These are phyloP conservation scores for Actinostola sp. DNA, from an alignment of 92 coral and sea anemone genomes.

Conservation along the genomic window DNA sequence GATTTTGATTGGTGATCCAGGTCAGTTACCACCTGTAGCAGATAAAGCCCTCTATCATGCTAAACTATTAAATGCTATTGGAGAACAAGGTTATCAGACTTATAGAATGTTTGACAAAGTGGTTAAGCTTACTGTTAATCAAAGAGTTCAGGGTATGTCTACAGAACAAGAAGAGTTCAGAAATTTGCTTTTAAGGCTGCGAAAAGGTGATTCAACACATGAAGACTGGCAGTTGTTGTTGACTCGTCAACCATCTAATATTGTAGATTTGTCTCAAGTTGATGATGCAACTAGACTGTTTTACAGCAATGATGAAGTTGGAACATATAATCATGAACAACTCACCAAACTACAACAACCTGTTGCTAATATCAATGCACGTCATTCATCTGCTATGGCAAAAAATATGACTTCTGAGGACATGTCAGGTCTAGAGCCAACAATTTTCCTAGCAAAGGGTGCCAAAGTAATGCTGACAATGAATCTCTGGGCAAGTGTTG, in stretches of 20 bases:
- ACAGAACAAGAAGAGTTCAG: too few relatives aligned
- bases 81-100: too few relatives aligned
- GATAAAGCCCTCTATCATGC: constrained; percentile 63
- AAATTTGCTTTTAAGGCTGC: too few relatives aligned
- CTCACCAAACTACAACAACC: constrained; percentile 35
- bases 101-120: too few relatives aligned
- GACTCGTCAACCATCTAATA: constrained; percentile 53
- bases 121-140: too few relatives aligned
- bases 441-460: constrained; percentile 27
- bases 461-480: constrained; percentile 47
- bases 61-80: constrained; percentile 51
- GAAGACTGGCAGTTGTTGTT: too few relatives aligned
- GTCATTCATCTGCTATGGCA: constrained; percentile 31
- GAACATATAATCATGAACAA: constrained; percentile 32
- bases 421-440: constrained; percentile 42
- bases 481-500: constrained; percentile 56
- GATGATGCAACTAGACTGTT: too few relatives aligned
- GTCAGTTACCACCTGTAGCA: constrained; percentile 71
- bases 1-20: constrained; percentile 59
- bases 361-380: constrained; percentile 25
- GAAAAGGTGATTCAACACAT: too few relatives aligned
- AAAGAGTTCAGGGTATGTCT: too few relatives aligned
- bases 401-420: constrained; percentile 29
- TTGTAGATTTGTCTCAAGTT: constrained; percentile 47
- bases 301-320: constrained; percentile 49